These are phyloP conservation scores for Ophion obscuratus DNA, from an alignment of 2,888 invertebrate genomes.

Conservation along the genomic window DNA sequence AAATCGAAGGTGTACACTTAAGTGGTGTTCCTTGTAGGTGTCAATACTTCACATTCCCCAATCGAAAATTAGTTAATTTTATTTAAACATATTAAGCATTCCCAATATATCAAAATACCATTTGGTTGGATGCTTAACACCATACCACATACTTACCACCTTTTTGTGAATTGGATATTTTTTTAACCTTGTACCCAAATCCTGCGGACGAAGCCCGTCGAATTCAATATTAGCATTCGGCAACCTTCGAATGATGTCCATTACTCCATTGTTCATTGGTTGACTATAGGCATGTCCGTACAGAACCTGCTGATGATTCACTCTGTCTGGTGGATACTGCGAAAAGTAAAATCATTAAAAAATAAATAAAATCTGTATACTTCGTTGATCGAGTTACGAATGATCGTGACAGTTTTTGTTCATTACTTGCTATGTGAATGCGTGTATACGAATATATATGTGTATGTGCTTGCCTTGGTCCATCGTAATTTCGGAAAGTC, in stretches of 20 bases:
- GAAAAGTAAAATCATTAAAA: not conserved
- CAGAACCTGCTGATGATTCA: not conserved
- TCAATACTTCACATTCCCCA: not conserved
- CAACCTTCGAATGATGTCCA: slow-evolving; percentile 8
- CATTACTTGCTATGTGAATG: not conserved
- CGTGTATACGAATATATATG: not conserved
- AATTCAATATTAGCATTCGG: slow-evolving; percentile 45
- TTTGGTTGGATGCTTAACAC: not conserved
- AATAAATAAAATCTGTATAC: not conserved
- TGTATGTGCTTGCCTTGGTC: slow-evolving; percentile 41
- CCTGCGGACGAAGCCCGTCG: slow-evolving; percentile 35
- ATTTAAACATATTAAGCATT: not conserved
- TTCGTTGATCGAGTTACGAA: not conserved
- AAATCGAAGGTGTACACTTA: too few species aligned
- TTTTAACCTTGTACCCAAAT: not conserved
- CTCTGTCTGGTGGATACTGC: not conserved
- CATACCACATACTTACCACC: slow-evolving; percentile 4
- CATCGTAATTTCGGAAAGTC: not conserved
- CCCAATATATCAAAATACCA: not conserved
- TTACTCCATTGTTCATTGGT: not conserved
- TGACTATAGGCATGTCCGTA: not conserved
- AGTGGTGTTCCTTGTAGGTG: not conserved
- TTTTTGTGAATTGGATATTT: not conserved
- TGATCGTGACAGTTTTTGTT: not conserved
- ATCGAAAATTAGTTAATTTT: not conserved